Base-by-base conservation (phyloP, 2,113 vertebrate species). In the Thalassoma bifasciatum region DNA sequence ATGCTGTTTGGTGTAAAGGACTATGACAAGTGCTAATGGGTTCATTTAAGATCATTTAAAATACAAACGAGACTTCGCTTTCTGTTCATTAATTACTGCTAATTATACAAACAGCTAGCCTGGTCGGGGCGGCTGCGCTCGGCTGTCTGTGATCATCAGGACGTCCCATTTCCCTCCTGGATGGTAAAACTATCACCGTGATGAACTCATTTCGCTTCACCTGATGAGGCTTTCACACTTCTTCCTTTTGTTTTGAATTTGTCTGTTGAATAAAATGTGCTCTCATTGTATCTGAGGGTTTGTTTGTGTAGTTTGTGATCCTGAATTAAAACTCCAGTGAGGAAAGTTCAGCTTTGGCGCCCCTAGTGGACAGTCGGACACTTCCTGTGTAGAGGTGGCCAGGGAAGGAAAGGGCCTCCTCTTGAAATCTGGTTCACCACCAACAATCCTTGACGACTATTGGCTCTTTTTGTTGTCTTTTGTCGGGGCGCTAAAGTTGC, bases 21-120 rank as follows among this genome's bases (percentile, higher is more conserved):
- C 95, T 94, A 96, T 97, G 97, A 98, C 97, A 98, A 95, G 95
- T 96, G 96, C 96, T 99, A 99, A 99, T 98, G 97, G 96, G 96
- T 97, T 97, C 96, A 97, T 99, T 99, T 99, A 96, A 98, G 97
- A 98, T 97, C 95, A 97, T 99, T 99, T 99, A 96, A 98, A 97
- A 96, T 96, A 97, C 98, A 98, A 99, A 99, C 96, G 96, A 98
- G 96, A 97, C 96, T 95, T 96, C 94, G 95, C 96, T 96, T 96
- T 96, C 95, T 96, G 94, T 97, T 98, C 96, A 98, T 99, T 99
- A 98, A 99, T 99, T 99, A 99, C 96, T 93, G 95, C 97, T 99
- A 98, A 99, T 99, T 98, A 97, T 93, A 94, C 93, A 94, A 98
- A 96, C 95, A 95, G 95, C 95, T 95, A 95, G 95, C 94, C 94